Evolutionary conservation across 92 coral and sea anemone genomes (phyloP), one percentile per base, ranked within the genome.

Genomic region (Heliopora coerulea): DNA sequence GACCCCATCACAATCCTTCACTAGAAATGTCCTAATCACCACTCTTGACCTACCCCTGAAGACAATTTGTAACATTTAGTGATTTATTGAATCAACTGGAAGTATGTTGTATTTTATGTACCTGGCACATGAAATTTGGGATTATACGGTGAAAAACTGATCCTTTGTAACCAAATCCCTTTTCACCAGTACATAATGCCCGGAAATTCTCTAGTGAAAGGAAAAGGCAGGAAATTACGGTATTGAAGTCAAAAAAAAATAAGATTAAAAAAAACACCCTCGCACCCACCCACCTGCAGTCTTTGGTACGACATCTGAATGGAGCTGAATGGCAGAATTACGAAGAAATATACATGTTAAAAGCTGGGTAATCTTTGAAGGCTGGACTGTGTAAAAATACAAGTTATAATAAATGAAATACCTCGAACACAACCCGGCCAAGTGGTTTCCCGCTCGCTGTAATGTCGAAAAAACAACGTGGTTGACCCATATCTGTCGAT

Each of bases 381-480:
- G 42, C 42, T 37, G 12, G 12, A 37, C 5, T 4, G 5, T 12
- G 12, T 37, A 12, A 37, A 15, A 46, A 8, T 46, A 46, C 17
- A 46, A 46, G n/a, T 8, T 15, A 6, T 15, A 46, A 24, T 14
- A 30, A 73, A 62, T n/a, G 9, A 1, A 17, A 54, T 65, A 92
- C 97, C 90, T 92, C 96, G 84, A 89, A 82, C 1, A 89, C 89
- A 28, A 92, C 78, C 2, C 97, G 90, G 42, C 97, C 97, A 20
- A 79, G 35, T 2, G 79, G 27, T 15, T 28, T 10, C 8, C 89
- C 89, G 27, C 84, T 86, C 49, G 78, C 73, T 19, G 72, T 28
- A 0, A 92, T 78, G 62, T 92, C 96, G 80, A 92, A 89, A 72
- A 74, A 92, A 21, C 78, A 79, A 49, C 56, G 85, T 12, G 96